Percentiles rank a stretch among this genome's conserved stretches.
Conservation (phyloP, 1,140 invertebrate species). For the Homarus americanus region DNA sequence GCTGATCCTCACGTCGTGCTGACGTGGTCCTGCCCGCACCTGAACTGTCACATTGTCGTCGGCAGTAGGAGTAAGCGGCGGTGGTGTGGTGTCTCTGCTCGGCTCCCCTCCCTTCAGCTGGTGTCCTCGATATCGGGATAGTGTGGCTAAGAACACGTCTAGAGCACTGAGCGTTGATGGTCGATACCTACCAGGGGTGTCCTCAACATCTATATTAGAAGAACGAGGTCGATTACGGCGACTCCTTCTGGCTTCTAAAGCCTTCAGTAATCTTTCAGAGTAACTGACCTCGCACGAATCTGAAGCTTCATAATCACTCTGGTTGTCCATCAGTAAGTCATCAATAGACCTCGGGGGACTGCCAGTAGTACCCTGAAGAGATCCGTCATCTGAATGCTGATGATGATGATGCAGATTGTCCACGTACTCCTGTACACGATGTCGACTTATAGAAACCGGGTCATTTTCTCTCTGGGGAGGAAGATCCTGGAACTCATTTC, state of each 20-base stretch:
- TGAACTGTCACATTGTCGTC: slow-evolving; percentile 64
- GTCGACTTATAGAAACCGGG: background rate
- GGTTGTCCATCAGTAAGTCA: background rate
- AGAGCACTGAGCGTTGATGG: slow-evolving; percentile 56
- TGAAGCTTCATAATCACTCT: slow-evolving; percentile 57
- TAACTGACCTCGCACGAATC: slow-evolving; percentile 58
- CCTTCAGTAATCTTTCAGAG: slow-evolving; percentile 56
- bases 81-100: background rate
- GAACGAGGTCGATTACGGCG: slow-evolving; percentile 51
- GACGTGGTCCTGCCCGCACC: slow-evolving; percentile 54
- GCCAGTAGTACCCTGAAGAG: slow-evolving; percentile 4
- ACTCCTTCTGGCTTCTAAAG: slow-evolving; percentile 41
- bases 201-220: slow-evolving; percentile 57
- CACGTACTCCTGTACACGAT: slow-evolving; percentile 33
- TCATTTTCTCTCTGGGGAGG: slow-evolving; percentile 3
- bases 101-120: slow-evolving; percentile 8
- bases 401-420: slow-evolving; percentile 35
- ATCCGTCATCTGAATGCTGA: background rate
- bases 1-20: slow-evolving; percentile 58
- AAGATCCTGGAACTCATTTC: background rate
- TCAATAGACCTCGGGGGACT: slow-evolving; percentile 17
- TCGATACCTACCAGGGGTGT: slow-evolving; percentile 27
- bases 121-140: slow-evolving; percentile 50
- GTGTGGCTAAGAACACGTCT: slow-evolving; percentile 51
- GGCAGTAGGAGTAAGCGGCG: background rate